phyloP scores from a whole-genome alignment of 1,140 invertebrate species.

The Brachionus plicatilis region DNA sequence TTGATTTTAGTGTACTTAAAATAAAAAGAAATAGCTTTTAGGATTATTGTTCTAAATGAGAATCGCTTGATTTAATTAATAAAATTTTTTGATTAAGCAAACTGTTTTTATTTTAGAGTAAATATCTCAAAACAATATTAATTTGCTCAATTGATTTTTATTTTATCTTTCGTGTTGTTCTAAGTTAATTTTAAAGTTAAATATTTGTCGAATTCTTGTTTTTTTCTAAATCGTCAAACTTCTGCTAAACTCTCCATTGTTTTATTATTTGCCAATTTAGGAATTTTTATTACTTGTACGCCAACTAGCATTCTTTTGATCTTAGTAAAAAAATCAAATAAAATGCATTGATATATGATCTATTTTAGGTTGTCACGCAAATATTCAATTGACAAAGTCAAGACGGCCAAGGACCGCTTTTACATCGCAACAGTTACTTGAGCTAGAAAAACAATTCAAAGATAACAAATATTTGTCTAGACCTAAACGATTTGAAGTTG shows the following conservation, averaged over 20 bases:
- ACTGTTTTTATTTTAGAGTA: background rate
- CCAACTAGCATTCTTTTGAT: slow-evolving; percentile 19
- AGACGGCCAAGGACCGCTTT: slow-evolving; percentile 91
- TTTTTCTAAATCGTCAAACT: background rate
- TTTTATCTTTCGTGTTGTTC: background rate
- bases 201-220: background rate
- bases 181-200: background rate
- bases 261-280: background rate
- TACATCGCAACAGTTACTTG: slow-evolving; percentile 91
- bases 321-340: background rate
- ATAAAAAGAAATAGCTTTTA: background rate
- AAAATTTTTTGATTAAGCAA: background rate
- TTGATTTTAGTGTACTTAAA: background rate
- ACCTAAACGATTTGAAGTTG: slow-evolving; percentile 95
- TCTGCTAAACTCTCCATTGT: slow-evolving; percentile 3
- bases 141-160: slow-evolving; percentile 26
- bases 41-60: background rate
- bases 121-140: slow-evolving; percentile 21
- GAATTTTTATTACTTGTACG: slow-evolving; percentile 30
- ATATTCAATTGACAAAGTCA: slow-evolving; percentile 64
- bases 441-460: slow-evolving; percentile 94
- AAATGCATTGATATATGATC: background rate
- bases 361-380: slow-evolving; percentile 2
- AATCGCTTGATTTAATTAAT: background rate
- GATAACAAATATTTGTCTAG: slow-evolving; percentile 97